Evolutionary conservation across 2,797 vertebrate genomes (phyloP).

Genomic region (Ispidina picta): DNA sequence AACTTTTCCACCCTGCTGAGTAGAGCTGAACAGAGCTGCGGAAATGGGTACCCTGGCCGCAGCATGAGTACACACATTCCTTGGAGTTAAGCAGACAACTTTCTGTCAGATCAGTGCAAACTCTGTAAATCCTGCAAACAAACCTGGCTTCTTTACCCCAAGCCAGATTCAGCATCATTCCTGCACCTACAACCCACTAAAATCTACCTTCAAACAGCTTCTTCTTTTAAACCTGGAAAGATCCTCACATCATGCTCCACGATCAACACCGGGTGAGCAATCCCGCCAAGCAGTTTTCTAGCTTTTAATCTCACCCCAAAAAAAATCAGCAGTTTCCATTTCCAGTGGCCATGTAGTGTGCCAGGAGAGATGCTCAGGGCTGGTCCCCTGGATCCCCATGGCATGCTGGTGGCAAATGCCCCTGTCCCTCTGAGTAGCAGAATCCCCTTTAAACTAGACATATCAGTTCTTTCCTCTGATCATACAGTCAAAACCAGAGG

Average conservation of each 20-base stretch:
- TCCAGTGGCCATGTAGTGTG: fast-evolving
- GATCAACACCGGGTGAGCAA: not conserved
- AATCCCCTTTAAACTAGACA: not conserved
- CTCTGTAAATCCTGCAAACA: not conserved
- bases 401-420: fast-evolving
- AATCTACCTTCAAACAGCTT: not conserved
- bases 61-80: not conserved
- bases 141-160: fast-evolving
- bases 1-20: not conserved
- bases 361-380: not conserved
- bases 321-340: not conserved
- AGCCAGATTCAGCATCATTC: not conserved
- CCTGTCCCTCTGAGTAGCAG: fast-evolving
- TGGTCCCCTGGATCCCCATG: fast-evolving
- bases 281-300: not conserved
- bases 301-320: not conserved
- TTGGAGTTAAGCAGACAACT: not conserved
- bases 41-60: not conserved
- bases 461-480: not conserved
- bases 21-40: not conserved
- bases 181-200: not conserved
- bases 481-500: not conserved
- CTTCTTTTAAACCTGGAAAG: not conserved
- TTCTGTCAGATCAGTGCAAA: not conserved
- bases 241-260: not conserved